Evolutionary conservation across 2,113 vertebrate species (phyloP).

Genomic region (Scalopus aquaticus): DNA sequence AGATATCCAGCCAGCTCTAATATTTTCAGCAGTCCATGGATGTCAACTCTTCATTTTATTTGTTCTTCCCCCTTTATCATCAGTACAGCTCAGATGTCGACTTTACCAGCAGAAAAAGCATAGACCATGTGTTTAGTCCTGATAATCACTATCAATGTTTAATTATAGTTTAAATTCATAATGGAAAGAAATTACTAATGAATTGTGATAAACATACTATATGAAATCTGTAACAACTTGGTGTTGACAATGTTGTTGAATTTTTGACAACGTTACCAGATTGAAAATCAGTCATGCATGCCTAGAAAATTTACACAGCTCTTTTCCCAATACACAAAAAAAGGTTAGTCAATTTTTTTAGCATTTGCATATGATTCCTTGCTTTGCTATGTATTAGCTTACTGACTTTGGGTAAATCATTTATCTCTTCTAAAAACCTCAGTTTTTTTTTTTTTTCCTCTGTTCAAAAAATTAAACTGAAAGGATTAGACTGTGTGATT

Average conservation of each 20-base stretch:
- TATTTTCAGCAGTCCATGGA: conserved; percentile 51
- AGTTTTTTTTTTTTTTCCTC: background rate
- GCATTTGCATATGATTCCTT: background rate
- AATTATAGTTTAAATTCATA: conserved; percentile 65
- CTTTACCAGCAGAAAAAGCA: conserved; percentile 25
- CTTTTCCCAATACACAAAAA: background rate
- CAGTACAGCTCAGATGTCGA: conserved; percentile 12
- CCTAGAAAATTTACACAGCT: conserved; percentile 21
- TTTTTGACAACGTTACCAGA: conserved; percentile 45
- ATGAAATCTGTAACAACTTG: conserved; percentile 4
- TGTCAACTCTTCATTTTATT: conserved; percentile 47
- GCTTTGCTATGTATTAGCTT: background rate
- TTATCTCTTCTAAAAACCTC: background rate
- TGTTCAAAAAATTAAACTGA: background rate
- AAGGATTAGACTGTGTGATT: background rate
- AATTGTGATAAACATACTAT: conserved; percentile 5
- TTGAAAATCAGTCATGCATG: conserved; percentile 42
- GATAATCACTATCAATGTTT: conserved; percentile 62
- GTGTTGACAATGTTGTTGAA: conserved; percentile 44
- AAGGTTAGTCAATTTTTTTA: conserved; percentile 33
- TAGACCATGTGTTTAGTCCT: conserved; percentile 45
- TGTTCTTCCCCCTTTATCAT: conserved; percentile 62
- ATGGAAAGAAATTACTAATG: conserved; percentile 58
- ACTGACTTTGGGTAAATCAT: background rate
- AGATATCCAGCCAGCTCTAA: conserved; percentile 52